Base-by-base conservation (phyloP, 2,797 vertebrate species). In the Lithobates sylvaticus region DNA sequence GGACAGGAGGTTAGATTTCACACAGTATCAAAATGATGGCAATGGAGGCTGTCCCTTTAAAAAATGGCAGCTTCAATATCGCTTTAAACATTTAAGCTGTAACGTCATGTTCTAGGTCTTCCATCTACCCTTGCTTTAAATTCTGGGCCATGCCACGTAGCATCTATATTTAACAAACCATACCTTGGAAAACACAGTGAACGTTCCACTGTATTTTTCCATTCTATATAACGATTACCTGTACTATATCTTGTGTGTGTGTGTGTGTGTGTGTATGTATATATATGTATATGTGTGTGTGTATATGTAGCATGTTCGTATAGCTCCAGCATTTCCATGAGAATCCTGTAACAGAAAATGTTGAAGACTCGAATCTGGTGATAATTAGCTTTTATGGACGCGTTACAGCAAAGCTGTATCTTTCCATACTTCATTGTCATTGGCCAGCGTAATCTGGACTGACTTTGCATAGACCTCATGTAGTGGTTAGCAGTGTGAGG, bases 401-500 rank as follows among this genome's bases (percentile, higher is more conserved):
- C 34, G 12, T 26, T 73, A 47, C 39, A 10, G 5, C 77, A 21
- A 26, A 32, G 26, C 12, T 50, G 26, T 27, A 13, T 10, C n/a
- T 79, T 44, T 71, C 47, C 68, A 26, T 54, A 26, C 23, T 9
- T 10, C 78, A 58, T 7, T 34, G 23, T 72, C 26, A 69, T 23
- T 80, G 65, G 68, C 10, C 21, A 81, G 27, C 9, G 65, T 29
- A 80, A 44, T 70, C 67, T 80, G 78, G 67, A 70, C 39, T 54
- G 29, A 70, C n/a, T 70, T 80, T 34, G 67, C n/a, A 1, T 23
- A 70, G 67, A 47, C 78, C 78, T 70, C 67, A 26, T 80, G 78
- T 42, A 80, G 78, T 8, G 15, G 16, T 12, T 23, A 29, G n/a
- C 26, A 78, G 65, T 54, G 78, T 23, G 78, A 50, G 78, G 78